These are phyloP conservation scores for Crotophaga sulcirostris DNA, from an alignment of 2,113 vertebrate genomes.

Conservation along the genomic window DNA sequence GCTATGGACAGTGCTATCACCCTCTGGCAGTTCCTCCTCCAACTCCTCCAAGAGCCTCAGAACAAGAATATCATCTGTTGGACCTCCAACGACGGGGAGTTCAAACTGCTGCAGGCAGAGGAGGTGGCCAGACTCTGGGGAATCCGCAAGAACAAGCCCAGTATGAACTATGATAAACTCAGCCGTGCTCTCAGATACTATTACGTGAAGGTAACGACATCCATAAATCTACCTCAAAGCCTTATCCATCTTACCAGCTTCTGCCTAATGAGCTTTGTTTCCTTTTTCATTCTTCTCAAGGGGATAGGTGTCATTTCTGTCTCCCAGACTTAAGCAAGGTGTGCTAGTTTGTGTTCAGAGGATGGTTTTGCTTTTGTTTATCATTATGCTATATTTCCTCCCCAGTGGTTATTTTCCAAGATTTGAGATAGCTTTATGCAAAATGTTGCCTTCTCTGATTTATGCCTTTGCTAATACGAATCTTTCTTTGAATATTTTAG, in stretches of 20 bases:
- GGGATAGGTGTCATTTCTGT: not conserved
- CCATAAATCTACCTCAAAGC: not conserved
- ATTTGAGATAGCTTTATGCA: not conserved
- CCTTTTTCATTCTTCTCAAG: not conserved
- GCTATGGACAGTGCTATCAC: conserved; percentile 99
- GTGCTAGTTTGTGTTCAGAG: not conserved
- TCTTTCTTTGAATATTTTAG: not conserved
- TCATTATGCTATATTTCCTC: not conserved
- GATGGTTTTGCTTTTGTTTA: rapidly evolving
- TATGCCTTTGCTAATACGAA: not conserved
- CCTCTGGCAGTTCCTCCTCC: conserved; percentile 98
- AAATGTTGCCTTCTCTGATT: not conserved
- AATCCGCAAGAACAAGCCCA: conserved; percentile 96
- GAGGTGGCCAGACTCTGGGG: conserved; percentile 98
- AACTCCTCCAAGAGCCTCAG: conserved; percentile 91
- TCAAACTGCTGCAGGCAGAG: conserved; percentile 96
- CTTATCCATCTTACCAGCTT: not conserved
- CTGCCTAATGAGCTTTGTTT: conserved; percentile 8
- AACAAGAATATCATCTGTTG: conserved; percentile 94
- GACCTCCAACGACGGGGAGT: conserved; percentile 95
- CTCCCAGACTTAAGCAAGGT: not conserved
- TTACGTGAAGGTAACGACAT: conserved; percentile 90
- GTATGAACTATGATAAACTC: conserved; percentile 98
- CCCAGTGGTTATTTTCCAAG: not conserved
- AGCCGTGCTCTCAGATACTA: conserved; percentile 98